Conservation (phyloP, 2,113 vertebrate genomes). For the Zosterops borbonicus region DNA sequence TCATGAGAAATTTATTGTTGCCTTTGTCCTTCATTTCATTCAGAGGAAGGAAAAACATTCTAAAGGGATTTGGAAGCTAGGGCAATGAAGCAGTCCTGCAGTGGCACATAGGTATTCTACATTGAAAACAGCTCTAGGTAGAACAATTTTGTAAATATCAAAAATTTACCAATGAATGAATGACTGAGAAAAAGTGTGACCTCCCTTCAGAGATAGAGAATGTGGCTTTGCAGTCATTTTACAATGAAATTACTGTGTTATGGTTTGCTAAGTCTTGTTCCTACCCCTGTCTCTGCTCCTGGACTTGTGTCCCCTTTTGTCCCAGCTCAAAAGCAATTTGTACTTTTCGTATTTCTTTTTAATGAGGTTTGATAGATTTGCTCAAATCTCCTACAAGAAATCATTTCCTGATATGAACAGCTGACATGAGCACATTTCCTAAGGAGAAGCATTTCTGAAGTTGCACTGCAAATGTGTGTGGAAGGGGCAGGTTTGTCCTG, state of each 20-base stretch:
- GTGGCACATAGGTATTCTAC: background rate
- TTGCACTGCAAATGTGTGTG: background rate
- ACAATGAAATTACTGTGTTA: background rate
- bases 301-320: background rate
- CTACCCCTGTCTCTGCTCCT: background rate
- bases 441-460: background rate
- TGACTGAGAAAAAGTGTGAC: background rate
- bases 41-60: constrained; percentile 3
- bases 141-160: background rate
- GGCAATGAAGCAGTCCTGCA: background rate
- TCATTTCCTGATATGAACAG: background rate
- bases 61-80: background rate
- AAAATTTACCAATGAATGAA: background rate
- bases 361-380: background rate
- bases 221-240: background rate
- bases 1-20: background rate
- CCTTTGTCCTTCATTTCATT: constrained; percentile 24
- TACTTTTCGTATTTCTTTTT: background rate
- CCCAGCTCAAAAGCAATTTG: background rate
- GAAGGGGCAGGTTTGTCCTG: background rate
- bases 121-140: background rate
- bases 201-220: background rate
- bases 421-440: background rate
- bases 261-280: background rate
- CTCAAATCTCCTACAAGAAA: background rate